Base-by-base conservation (phyloP, 2,113 vertebrate species). In the Scatophagus argus region DNA sequence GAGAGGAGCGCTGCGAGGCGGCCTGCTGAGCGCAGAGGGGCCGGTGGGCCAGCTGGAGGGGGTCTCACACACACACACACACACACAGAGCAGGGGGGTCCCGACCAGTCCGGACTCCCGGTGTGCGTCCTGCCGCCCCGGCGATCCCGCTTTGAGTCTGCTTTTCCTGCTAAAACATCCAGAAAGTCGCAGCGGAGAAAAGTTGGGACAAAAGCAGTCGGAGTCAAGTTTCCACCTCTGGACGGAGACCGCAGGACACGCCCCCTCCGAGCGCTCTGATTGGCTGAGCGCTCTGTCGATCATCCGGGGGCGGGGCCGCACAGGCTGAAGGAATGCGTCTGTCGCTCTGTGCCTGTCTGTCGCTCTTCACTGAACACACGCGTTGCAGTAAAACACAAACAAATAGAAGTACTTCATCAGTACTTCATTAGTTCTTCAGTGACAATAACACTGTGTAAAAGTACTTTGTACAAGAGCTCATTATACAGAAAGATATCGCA, bases 161-260 rank as follows among this genome's bases (percentile, higher is more conserved):
- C 25, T 3, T 47, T 1, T 58, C 66, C 67, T 19, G 46, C 21
- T 47, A 2, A 34, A 74, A 70, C 47, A 2, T 47, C 38, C 25
- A 59, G 0, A 29, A 25, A 60, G 12, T 56, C 25, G 3, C 55
- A 10, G 43, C 21, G 3, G 3, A 61, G 21, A 54, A 82, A 89
- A 82, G 39, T 81, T 87, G 4, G 46, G 77, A 87, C 82, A 89
- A 89, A 80, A 78, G 84, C 81, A 27, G 29, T 13, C 1, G 19
- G 47, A 66, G 17, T 12, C 58, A 51, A 73, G n/a, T n/a, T 88
- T 63, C 72, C 58, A 13, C 79, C 56, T 21, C 62, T 25, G 43
- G 11, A 7, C n/a, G n/a, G n/a, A n/a, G n/a, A n/a, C n/a, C n/a
- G 1, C 0, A 43, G 54, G 16, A 17, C 87, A 11, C 87, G 73